phyloP scores from a whole-genome alignment of 2,113 vertebrate species.

The Hirundichthys speculiger region DNA sequence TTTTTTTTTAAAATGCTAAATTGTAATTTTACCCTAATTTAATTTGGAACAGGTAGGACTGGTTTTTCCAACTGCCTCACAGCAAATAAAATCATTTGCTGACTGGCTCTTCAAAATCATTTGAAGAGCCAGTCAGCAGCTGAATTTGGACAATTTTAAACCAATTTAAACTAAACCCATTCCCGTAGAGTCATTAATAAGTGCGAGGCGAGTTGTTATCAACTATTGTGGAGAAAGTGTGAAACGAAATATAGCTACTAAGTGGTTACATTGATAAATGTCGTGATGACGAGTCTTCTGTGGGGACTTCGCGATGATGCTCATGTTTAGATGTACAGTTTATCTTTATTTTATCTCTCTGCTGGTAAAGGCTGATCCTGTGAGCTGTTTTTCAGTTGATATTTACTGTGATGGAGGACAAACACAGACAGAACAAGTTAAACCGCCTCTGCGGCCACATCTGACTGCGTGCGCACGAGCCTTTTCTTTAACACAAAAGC shows the following conservation, averaged over 20 bases:
- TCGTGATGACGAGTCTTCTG: too few relatives aligned
- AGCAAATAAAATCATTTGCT: conserved; percentile 91
- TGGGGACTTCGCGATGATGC: background rate
- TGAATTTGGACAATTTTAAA: conserved; percentile 96
- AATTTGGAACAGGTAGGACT: conserved; percentile 88
- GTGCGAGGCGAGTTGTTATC: conserved; percentile 77
- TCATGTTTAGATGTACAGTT: background rate
- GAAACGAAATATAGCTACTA: conserved; percentile 25
- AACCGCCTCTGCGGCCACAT: conserved; percentile 21
- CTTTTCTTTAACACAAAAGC: too few relatives aligned
- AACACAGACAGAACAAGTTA: conserved; percentile 23
- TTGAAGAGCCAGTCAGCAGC: conserved; percentile 92
- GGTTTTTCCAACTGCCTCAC: conserved; percentile 84
- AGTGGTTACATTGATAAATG: conserved; percentile 14
- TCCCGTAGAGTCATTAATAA: conserved; percentile 94
- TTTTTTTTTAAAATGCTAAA: conserved; percentile 52
- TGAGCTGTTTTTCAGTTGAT: conserved; percentile 25
- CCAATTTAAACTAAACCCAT: conserved; percentile 96
- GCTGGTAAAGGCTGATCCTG: conserved; percentile 1
- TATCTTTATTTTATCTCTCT: conserved; percentile 1
- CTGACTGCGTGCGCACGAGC: background rate
- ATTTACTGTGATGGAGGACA: conserved; percentile 46
- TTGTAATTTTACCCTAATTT: conserved; percentile 86
- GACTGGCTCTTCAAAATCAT: conserved; percentile 89
- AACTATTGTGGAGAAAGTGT: conserved; percentile 47